Base-by-base conservation (phyloP, 2,888 invertebrate genomes). In the Orchestes rusci region DNA sequence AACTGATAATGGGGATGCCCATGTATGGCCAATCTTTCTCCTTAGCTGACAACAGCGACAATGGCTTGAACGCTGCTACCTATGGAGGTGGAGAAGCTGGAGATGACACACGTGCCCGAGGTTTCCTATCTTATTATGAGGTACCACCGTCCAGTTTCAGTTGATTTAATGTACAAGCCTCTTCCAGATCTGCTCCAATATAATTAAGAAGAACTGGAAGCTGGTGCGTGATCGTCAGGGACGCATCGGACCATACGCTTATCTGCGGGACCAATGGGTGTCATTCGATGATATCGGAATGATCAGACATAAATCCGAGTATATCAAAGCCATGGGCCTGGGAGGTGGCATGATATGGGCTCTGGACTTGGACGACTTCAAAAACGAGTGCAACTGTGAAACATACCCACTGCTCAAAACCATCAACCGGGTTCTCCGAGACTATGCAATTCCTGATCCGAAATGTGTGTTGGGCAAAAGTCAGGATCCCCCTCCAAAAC, bases 341-440 rank as follows among this genome's bases (percentile, higher is more conserved):
- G 91, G 84, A 12, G 91, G 91, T 23, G 83, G 83, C 30, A 91
- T 91, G 90, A 80, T 89, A 16, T 92, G 91, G 91, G 85, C 91
- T 0, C 69, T 91, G 10, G 91, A 91, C 66, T 69, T 91, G 42
- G 91, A 92, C 59, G 91, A 92, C 65, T 91, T 91, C 61, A 80
- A 78, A 51, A 84, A 88, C 53, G 70, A 76, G 43, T 91, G 91
- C 57, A 79, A 77, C 5, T 91, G 91, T 59, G 91, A 90, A 53
- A 76, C 80, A 16, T 86, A 83, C 60, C 91, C 91, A 0, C 68
- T 92, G 20, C 66, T 92, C 2, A 76, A 77, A 48, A 86, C 85
- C 0, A 84, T 91, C 57, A 90, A 91, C 62, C 71, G 86, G 53
- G 86, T 89, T 0, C 69, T 91, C 3, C 72, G 89, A 47, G 77